Evolutionary conservation across 1,140 invertebrate genomes (phyloP).

Genomic region (Drosophila tani): DNA sequence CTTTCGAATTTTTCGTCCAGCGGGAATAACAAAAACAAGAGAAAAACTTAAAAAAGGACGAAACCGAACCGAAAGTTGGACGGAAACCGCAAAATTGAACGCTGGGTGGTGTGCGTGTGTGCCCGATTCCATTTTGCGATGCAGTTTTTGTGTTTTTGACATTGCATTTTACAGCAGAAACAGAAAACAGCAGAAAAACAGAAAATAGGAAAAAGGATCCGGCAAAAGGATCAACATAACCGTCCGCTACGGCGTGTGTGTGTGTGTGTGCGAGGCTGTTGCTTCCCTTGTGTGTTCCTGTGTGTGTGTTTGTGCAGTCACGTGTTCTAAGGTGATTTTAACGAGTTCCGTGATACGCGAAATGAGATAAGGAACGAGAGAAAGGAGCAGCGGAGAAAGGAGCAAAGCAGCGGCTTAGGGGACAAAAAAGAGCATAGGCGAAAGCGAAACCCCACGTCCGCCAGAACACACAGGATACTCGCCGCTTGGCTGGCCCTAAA

Average conservation of each 20-base stretch:
- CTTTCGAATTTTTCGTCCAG: conserved; percentile 12
- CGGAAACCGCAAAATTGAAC: conserved; percentile 41
- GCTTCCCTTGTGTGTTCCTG: conserved; percentile 28
- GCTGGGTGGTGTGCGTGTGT: conserved; percentile 24
- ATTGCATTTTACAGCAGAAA: conserved; percentile 27
- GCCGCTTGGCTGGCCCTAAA: conserved; percentile 18
- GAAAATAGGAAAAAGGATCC: conserved; percentile 38
- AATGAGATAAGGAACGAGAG: conserved; percentile 72
- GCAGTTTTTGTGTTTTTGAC: conserved; percentile 64
- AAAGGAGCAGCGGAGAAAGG: conserved; percentile 14
- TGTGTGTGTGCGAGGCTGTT: conserved; percentile 46
- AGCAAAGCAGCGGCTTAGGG: conserved; percentile 26
- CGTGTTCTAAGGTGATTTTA: conserved; percentile 81
- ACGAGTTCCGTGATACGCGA: conserved; percentile 81
- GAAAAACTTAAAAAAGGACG: conserved; percentile 26
- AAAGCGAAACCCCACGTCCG: conserved; percentile 26
- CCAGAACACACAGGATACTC: conserved; percentile 41
- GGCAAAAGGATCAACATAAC: conserved; percentile 48
- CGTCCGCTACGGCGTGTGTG: conserved; percentile 12
- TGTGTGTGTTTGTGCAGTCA: conserved; percentile 63
- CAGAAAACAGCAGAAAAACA: conserved; percentile 23
- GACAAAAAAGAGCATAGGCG: conserved; percentile 18
- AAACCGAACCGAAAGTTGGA: conserved; percentile 40
- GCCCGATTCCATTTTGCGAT: conserved; percentile 35
- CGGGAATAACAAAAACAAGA: conserved; percentile 22